These are phyloP conservation scores for Macrotrachela quadricornifera DNA, from an alignment of 1,140 invertebrate species.

Conservation along the genomic window DNA sequence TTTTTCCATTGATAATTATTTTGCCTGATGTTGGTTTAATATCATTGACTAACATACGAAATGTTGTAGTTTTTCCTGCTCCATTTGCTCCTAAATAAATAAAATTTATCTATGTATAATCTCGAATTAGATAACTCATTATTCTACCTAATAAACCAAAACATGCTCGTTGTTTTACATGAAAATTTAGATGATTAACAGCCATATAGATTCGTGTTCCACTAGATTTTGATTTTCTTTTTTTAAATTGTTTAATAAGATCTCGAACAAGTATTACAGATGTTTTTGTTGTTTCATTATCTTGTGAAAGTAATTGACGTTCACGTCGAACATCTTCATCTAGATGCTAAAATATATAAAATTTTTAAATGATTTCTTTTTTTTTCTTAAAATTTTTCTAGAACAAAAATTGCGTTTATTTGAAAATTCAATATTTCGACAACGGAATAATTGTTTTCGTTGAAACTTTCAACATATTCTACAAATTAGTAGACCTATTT, in stretches of 20 bases:
- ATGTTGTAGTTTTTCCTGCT: conserved; percentile 18
- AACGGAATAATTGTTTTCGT: too few relatives aligned
- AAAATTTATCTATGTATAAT: background rate
- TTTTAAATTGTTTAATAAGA: conserved; percentile 3
- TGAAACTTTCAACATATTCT: too few relatives aligned
- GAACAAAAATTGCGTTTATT: too few relatives aligned
- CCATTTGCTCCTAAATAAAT: conserved; percentile 24
- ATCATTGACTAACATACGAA: conserved; percentile 10
- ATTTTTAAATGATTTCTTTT: too few relatives aligned
- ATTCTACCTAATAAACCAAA: conserved; percentile 49
- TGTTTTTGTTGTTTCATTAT: too few relatives aligned
- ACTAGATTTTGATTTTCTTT: background rate
- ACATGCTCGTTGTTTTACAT: conserved; percentile 49
- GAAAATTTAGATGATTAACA: conserved; percentile 47
- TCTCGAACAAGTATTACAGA: background rate
- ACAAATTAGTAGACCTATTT: too few relatives aligned
- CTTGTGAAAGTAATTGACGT: too few relatives aligned
- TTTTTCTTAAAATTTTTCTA: too few relatives aligned
- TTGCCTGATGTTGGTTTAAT: conserved; percentile 6
- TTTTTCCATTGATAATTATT: conserved; percentile 3
- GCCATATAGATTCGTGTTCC: conserved; percentile 20
- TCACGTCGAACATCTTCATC: too few relatives aligned
- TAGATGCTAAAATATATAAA: too few relatives aligned
- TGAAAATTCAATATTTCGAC: too few relatives aligned
- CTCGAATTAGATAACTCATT: too few relatives aligned